Conservation (phyloP, 2,113 vertebrate species). For the Pampusana beccarii region DNA sequence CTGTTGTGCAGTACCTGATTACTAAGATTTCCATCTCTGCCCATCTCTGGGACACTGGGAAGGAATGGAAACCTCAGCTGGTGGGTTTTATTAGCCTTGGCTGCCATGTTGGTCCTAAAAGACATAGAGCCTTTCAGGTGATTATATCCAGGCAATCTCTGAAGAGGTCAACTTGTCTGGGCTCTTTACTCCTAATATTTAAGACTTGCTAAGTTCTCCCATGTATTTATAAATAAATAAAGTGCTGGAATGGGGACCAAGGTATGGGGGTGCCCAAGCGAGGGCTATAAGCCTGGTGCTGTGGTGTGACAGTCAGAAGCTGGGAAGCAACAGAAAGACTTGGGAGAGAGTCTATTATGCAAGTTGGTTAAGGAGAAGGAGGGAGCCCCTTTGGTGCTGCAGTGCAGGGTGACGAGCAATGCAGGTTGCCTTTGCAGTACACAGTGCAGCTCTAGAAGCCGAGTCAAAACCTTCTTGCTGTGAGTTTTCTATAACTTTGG, state of each 20-base stretch:
- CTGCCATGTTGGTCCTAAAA: background rate
- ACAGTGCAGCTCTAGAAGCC: background rate
- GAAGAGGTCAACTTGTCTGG: background rate
- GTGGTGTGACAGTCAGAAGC: background rate
- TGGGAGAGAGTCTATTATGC: background rate
- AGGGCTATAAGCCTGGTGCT: background rate
- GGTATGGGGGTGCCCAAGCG: fast-evolving
- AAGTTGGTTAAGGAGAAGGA: background rate
- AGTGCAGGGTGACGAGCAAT: background rate
- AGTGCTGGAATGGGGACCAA: background rate
- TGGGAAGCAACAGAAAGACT: background rate
- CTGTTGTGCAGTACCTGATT: background rate
- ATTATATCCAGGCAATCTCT: too few relatives aligned
- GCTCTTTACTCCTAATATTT: background rate
- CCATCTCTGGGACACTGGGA: background rate
- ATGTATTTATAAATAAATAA: background rate
- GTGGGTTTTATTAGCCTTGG: background rate
- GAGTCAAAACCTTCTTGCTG: background rate
- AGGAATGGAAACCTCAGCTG: background rate
- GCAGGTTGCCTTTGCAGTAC: background rate
- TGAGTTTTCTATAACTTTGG: background rate
- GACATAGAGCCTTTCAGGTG: background rate
- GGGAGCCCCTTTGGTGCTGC: background rate
- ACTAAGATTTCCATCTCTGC: background rate
- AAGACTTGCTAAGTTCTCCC: background rate